Percentiles rank a stretch among this genome's conserved stretches.
These are phyloP conservation scores for Terebella lapidaria DNA, from an alignment of 2,888 invertebrate genomes.

Conservation along the genomic window DNA sequence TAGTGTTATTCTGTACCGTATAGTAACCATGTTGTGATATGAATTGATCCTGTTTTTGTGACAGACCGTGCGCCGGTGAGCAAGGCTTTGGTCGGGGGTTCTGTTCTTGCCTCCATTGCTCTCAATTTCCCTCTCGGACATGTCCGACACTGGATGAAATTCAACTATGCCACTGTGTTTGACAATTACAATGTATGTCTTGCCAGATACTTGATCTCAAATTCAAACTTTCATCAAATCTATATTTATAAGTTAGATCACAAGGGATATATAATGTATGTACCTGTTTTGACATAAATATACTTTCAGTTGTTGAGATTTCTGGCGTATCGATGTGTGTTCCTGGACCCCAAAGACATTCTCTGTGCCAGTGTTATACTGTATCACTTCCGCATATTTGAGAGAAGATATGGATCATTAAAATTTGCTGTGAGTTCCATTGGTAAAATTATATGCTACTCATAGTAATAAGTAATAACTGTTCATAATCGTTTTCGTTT, in stretches of 20 bases:
- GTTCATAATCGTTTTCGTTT: too few relatives aligned
- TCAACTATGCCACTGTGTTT: not conserved
- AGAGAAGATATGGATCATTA: slow-evolving; percentile 57
- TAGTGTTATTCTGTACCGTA: too few relatives aligned
- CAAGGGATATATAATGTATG: too few relatives aligned
- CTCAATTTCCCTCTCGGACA: not conserved
- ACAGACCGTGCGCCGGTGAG: not conserved
- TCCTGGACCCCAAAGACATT: slow-evolving; percentile 57
- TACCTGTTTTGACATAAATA: not conserved
- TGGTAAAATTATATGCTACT: too few relatives aligned
- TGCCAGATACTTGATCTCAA: not conserved
- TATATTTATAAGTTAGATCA: too few relatives aligned
- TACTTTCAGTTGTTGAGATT: slow-evolving; percentile 24
- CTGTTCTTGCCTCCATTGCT: not conserved
- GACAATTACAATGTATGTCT: not conserved
- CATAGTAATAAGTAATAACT: too few relatives aligned
- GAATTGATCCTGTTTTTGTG: not conserved
- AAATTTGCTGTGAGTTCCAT: slow-evolving; percentile 56
- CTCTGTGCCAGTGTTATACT: slow-evolving; percentile 57
- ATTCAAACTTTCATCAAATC: too few relatives aligned
- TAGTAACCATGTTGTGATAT: not conserved
- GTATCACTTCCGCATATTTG: slow-evolving; percentile 59
- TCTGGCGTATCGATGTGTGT: slow-evolving; percentile 53
- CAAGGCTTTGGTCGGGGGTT: not conserved
- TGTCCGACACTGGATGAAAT: not conserved